Conservation (phyloP, 2,113 vertebrate species). For the Fulica atra region DNA sequence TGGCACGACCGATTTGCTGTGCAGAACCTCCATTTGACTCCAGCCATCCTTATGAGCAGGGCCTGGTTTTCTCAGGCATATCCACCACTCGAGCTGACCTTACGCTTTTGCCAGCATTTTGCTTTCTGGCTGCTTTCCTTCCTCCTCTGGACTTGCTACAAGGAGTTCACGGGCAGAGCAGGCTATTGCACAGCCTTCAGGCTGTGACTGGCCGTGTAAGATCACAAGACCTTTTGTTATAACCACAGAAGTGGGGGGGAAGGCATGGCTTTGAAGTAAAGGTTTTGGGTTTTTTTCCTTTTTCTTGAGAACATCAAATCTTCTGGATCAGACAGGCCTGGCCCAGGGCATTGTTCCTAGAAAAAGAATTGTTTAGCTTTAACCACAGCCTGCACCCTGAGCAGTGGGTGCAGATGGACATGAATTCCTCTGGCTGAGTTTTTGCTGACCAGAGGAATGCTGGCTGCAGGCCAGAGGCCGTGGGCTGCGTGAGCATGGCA, state of each 20-base stretch:
- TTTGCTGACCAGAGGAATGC: neutral
- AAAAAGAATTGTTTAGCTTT: constrained; percentile 22
- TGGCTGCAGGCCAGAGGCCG: neutral
- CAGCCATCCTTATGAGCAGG: neutral
- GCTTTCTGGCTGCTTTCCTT: neutral
- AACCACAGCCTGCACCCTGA: constrained; percentile 25
- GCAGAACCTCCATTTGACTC: neutral
- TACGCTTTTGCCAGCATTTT: neutral
- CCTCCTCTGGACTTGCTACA: neutral
- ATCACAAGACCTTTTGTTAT: neutral
- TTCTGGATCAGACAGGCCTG: constrained; percentile 27
- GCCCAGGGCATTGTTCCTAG: constrained; percentile 49
- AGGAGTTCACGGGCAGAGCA: neutral
- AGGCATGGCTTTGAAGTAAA: neutral
- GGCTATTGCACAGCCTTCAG: neutral
- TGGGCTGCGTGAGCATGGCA: rapidly evolving
- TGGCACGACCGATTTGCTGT: rapidly evolving
- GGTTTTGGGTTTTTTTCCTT: too few relatives aligned
- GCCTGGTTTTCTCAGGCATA: neutral
- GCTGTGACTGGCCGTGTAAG: neutral
- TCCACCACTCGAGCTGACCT: neutral
- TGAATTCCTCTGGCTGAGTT: neutral
- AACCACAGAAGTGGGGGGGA: neutral
- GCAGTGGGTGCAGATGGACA: constrained; percentile 16
- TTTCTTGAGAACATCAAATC: neutral